Evolutionary conservation across 2,888 invertebrate genomes (phyloP).

Genomic region (Mythimna pallens): DNA sequence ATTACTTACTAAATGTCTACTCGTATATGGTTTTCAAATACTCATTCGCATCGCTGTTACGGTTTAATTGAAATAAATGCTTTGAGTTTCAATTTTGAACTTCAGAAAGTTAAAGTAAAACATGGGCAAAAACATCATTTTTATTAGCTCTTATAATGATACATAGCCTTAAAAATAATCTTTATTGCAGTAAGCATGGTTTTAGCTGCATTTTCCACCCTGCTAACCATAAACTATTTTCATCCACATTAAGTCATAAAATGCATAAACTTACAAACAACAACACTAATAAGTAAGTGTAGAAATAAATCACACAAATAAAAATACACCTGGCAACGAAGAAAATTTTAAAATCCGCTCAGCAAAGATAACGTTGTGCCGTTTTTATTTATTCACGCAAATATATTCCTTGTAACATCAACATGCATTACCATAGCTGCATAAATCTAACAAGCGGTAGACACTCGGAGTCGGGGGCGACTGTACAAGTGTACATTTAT

Average conservation of each 20-base stretch:
- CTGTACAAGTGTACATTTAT: slow-evolving; percentile 59
- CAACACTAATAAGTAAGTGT: slow-evolving; percentile 16
- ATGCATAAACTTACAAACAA: slow-evolving; percentile 6
- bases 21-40: too few relatives aligned
- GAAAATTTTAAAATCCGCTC: slow-evolving; percentile 70
- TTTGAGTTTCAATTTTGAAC: too few relatives aligned
- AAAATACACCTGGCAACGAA: slow-evolving; percentile 47
- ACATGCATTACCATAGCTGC: slow-evolving; percentile 73
- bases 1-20: too few relatives aligned
- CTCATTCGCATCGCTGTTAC: too few relatives aligned
- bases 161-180: too few relatives aligned
- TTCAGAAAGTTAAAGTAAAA: too few relatives aligned
- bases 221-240: neutral
- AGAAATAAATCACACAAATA: slow-evolving; percentile 37
- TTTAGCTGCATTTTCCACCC: neutral
- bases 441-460: slow-evolving; percentile 72
- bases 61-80: too few relatives aligned
- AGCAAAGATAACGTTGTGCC: slow-evolving; percentile 63
- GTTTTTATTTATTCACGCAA: slow-evolving; percentile 68
- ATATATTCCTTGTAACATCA: slow-evolving; percentile 71
- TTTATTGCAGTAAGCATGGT: neutral
- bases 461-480: slow-evolving; percentile 62
- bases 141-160: too few relatives aligned
- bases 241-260: neutral
- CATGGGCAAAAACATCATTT: too few relatives aligned